Conservation (phyloP, 1,140 invertebrate species). For the Anthonomus grandis region DNA sequence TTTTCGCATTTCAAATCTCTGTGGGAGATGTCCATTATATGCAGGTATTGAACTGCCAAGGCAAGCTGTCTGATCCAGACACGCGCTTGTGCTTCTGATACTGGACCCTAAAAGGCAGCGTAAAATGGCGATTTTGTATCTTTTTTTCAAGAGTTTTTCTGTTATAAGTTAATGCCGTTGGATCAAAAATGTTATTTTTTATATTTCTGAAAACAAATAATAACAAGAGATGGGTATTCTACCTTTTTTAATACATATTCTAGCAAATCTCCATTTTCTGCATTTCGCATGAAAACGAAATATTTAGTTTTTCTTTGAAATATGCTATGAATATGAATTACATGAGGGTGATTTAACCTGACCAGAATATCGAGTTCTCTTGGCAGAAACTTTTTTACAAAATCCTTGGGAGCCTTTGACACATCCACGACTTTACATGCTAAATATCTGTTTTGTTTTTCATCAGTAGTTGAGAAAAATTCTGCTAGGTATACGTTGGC, state of each 20-base stretch:
- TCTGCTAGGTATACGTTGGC: constrained; percentile 63
- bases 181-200: not conserved
- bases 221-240: not conserved
- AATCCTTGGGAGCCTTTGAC: constrained; percentile 65
- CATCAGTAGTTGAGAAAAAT: constrained; percentile 47
- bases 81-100: constrained; percentile 60
- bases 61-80: constrained; percentile 69
- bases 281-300: constrained; percentile 66
- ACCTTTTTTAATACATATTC: constrained; percentile 59
- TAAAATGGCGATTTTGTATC: too few species aligned
- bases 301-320: constrained; percentile 61
- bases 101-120: constrained; percentile 47
- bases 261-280: constrained; percentile 66
- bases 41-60: constrained; percentile 65
- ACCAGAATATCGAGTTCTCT: constrained; percentile 68
- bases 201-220: not conserved
- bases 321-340: constrained; percentile 67
- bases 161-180: not conserved
- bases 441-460: constrained; percentile 48
- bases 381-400: constrained; percentile 70
- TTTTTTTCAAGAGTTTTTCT: too few species aligned
- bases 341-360: constrained; percentile 68
- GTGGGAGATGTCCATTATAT: constrained; percentile 70
- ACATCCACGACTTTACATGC: constrained; percentile 76
- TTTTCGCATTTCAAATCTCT: constrained; percentile 79